Base-by-base conservation (phyloP, 1,140 invertebrate species). In the Procambarus clarkii region DNA sequence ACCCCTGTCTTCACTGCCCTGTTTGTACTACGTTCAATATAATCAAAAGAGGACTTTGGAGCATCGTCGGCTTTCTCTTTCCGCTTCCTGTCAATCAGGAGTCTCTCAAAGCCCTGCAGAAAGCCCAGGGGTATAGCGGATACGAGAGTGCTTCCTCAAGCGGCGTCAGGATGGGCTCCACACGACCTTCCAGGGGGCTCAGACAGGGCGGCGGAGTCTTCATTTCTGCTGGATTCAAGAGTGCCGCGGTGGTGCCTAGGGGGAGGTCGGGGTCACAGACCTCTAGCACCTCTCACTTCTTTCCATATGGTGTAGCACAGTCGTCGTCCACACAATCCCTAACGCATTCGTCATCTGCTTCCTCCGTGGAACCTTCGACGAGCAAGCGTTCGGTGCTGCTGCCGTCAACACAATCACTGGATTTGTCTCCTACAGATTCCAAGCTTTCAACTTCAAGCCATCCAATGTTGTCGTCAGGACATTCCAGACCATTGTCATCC, bases 191-290 rank as follows among this genome's bases (percentile, higher is more conserved):
- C n/a, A 46, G 15, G 24, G 69, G 69, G n/a, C 15, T 44, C 21
- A 15, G n/a, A 2, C 8, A 21, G 18, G 58, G 60, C 24, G 60
- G 58, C 24, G 60, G n/a, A 21, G 76, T 48, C 2, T 88, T 88
- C 77, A 88, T 88, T 2, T 46, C 79, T 58, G 86, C n/a, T 24
- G 77, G 76, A 3, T 80, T 88, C 76, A 88, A 88, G 77, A 44
- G 76, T n/a, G 76, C 86, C 3, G 76, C n/a, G 18, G 15, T 88
- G 11, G 13, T 88, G 15, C 34, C 76, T 3, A 45, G 24, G n/a
- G 18, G 46, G 24, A 48, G 15, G 76, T 21, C 71, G 48, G 21
- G 46, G 4, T 34, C 71, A 8, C 85, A 21, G 1, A 7, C 24
- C 76, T 2, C n/a, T n/a, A 48, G 46, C 8, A 21, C 24, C 74